Conservation (phyloP, 2,113 vertebrate species). For the Willisornis vidua region DNA sequence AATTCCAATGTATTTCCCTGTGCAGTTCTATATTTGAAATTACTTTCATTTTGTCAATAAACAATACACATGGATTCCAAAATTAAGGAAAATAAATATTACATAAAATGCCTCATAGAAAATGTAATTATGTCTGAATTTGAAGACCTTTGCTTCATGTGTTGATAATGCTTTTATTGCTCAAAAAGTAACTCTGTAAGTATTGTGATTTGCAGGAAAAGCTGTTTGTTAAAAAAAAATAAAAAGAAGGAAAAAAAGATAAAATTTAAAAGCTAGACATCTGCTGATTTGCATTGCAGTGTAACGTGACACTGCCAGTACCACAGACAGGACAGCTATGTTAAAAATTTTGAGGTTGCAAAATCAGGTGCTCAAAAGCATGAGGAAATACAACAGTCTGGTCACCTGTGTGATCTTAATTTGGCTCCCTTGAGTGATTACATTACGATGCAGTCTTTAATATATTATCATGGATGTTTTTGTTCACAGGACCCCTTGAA, state of each 20-base stretch:
- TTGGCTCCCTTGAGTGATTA: not conserved
- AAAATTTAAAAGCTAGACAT: conserved; percentile 21
- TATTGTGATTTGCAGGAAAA: not conserved
- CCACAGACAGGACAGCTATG: not conserved
- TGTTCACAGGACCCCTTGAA: conserved; percentile 34
- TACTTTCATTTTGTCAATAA: conserved; percentile 74
- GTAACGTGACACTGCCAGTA: not conserved
- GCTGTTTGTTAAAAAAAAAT: not conserved
- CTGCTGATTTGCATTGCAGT: not conserved
- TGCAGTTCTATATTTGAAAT: conserved; percentile 65
- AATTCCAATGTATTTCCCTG: conserved; percentile 69
- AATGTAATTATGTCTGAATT: conserved; percentile 18
- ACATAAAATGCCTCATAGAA: conserved; percentile 16
- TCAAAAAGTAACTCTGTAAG: not conserved
- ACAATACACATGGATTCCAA: conserved; percentile 52
- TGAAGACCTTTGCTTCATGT: conserved; percentile 30
- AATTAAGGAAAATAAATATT: conserved; percentile 68
- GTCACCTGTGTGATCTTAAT: conserved; percentile 10
- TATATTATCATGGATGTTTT: conserved; percentile 15
- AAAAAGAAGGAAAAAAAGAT: not conserved
- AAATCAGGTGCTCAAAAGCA: not conserved
- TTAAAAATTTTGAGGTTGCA: conserved; percentile 17
- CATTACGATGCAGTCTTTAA: not conserved
- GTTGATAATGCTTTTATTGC: conserved; percentile 24
- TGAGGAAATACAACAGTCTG: not conserved